phyloP scores from a whole-genome alignment of 2,113 vertebrate genomes.

The Acanthisitta chloris region DNA sequence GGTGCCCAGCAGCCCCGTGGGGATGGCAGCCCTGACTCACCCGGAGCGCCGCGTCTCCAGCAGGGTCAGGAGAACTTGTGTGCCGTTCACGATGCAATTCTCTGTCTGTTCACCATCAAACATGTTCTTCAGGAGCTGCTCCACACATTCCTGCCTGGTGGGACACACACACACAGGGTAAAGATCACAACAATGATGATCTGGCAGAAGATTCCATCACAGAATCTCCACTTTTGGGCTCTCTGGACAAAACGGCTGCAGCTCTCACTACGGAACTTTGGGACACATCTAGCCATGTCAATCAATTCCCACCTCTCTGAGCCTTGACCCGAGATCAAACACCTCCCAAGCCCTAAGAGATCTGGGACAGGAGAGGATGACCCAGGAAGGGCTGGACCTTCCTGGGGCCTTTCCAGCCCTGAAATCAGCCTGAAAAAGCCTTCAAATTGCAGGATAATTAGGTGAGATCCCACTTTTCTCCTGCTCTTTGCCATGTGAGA shows the following conservation, averaged over 20 bases:
- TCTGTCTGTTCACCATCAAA: conserved; percentile 88
- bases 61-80: conserved; percentile 91
- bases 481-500: fast-evolving
- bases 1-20: too few relatives aligned
- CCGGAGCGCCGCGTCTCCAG: conserved; percentile 89
- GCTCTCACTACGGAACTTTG: too few relatives aligned
- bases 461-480: fast-evolving
- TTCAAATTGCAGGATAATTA: fast-evolving
- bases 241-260: background rate
- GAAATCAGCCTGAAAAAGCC: background rate
- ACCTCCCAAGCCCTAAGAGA: background rate
- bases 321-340: background rate
- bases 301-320: background rate
- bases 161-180: background rate
- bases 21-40: conserved; percentile 64
- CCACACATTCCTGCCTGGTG: conserved; percentile 90
- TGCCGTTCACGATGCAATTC: conserved; percentile 90
- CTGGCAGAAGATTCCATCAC: background rate
- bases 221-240: background rate
- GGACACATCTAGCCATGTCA: too few relatives aligned
- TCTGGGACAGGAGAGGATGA: background rate
- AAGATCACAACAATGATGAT: background rate
- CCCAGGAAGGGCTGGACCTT: background rate
- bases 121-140: conserved; percentile 91
- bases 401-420: background rate